Evolutionary conservation across 2,888 invertebrate genomes (phyloP).

Genomic region (Macroteleia sp.): DNA sequence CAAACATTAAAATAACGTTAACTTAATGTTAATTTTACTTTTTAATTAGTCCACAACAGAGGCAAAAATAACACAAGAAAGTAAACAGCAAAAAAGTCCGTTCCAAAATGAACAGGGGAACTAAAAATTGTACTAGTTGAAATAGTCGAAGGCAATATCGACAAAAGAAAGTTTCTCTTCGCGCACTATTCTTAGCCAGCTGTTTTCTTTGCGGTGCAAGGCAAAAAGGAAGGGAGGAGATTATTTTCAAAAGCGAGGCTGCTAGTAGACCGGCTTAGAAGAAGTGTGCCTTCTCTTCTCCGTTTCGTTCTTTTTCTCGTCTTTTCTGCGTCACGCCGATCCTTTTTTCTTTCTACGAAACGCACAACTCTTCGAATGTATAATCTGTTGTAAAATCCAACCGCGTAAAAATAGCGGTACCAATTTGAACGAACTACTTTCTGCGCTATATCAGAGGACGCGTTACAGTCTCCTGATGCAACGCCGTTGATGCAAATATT

Average conservation of each 20-base stretch:
- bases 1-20: too few species aligned
- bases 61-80: too few species aligned
- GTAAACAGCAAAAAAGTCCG: too few species aligned
- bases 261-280: slow-evolving; percentile 63
- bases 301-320: slow-evolving; percentile 31
- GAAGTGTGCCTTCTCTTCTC: slow-evolving; percentile 40
- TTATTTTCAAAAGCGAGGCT: slow-evolving; percentile 74
- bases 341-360: slow-evolving; percentile 69
- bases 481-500: slow-evolving; percentile 69
- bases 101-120: too few species aligned
- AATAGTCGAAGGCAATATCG: slow-evolving; percentile 41
- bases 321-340: slow-evolving; percentile 40
- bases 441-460: slow-evolving; percentile 60
- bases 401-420: slow-evolving; percentile 79
- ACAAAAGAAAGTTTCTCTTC: slow-evolving; percentile 72
- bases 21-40: too few species aligned
- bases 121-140: too few species aligned
- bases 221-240: slow-evolving; percentile 66
- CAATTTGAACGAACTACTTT: slow-evolving; percentile 63
- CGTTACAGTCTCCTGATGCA: slow-evolving; percentile 68
- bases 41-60: too few species aligned
- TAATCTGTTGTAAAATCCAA: slow-evolving; percentile 78
- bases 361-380: slow-evolving; percentile 66
- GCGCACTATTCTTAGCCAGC: slow-evolving; percentile 74
- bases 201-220: slow-evolving; percentile 67